A percentile compares a stretch with the other conserved stretches of the same genome.
phyloP scores from a whole-genome alignment of 2,113 vertebrate genomes.

The Leptodactylus fuscus region DNA sequence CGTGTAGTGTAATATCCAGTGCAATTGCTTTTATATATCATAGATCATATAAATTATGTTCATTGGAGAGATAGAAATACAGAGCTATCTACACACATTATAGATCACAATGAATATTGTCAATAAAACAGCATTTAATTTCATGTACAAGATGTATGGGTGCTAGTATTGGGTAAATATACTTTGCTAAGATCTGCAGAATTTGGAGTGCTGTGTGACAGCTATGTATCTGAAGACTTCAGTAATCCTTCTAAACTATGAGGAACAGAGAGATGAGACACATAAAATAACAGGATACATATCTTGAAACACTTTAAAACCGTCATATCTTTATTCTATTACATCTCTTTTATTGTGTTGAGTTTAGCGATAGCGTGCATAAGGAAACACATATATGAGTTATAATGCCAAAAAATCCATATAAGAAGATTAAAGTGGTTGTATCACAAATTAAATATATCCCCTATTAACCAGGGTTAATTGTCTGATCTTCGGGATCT shows the following conservation, averaged over 20 bases:
- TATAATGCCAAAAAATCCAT: not conserved
- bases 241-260: conserved; percentile 20
- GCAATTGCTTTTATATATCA: conserved; percentile 57
- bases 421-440: not conserved
- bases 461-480: no score
- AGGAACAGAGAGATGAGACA: not conserved
- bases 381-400: not conserved
- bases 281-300: not conserved
- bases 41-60: conserved; percentile 56
- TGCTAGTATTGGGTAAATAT: conserved; percentile 34
- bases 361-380: not conserved
- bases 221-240: conserved; percentile 6
- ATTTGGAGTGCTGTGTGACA: conserved; percentile 32
- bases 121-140: conserved; percentile 56
- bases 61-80: conserved; percentile 19
- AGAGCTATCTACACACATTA: conserved; percentile 25
- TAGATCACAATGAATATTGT: conserved; percentile 52
- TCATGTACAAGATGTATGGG: conserved; percentile 51
- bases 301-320: not conserved
- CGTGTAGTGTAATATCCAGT: conserved; percentile 24
- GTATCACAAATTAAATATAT: no score
- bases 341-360: not conserved
- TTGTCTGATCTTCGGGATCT: no score
- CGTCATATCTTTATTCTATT: not conserved
- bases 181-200: conserved; percentile 34